These are phyloP conservation scores for Schizopygopsis pylzovi DNA, from an alignment of 2,797 vertebrate genomes.

Conservation along the genomic window DNA sequence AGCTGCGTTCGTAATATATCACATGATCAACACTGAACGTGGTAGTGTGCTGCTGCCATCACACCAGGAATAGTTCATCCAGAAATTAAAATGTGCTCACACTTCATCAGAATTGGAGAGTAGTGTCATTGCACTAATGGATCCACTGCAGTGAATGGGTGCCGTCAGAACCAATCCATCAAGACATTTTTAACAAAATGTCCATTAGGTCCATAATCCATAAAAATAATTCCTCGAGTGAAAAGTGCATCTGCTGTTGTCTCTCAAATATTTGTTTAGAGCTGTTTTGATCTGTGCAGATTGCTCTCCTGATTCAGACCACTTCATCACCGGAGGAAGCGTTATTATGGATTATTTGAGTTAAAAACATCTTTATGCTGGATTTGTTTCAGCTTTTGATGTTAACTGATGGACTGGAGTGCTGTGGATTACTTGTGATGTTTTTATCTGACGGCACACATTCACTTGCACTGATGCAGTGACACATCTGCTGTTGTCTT, in stretches of 20 bases:
- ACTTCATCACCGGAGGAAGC: not conserved
- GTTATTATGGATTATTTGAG: not conserved
- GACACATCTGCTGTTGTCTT: too few species aligned
- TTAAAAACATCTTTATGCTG: too few species aligned
- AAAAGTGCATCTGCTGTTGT: not conserved
- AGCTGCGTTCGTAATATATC: not conserved
- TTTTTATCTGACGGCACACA: too few species aligned
- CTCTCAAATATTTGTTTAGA: not conserved
- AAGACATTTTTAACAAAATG: not conserved
- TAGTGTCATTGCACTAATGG: not conserved
- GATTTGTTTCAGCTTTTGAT: too few species aligned
- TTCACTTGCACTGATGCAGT: too few species aligned
- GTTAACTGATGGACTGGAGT: too few species aligned
- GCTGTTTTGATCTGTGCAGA: not conserved
- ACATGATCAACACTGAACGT: not conserved
- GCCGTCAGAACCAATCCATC: not conserved
- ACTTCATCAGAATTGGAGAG: not conserved
- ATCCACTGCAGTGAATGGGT: not conserved
- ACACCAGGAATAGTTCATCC: not conserved
- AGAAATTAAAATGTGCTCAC: not conserved
- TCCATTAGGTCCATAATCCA: not conserved
- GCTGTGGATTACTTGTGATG: too few species aligned
- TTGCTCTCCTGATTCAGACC: not conserved
- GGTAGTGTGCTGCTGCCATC: not conserved
- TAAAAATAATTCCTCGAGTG: not conserved